A percentile compares a stretch with the other conserved stretches of the same genome.
Evolutionary conservation across 2,888 invertebrate genomes (phyloP).

Genomic region (Orthonevra nobilis): DNA sequence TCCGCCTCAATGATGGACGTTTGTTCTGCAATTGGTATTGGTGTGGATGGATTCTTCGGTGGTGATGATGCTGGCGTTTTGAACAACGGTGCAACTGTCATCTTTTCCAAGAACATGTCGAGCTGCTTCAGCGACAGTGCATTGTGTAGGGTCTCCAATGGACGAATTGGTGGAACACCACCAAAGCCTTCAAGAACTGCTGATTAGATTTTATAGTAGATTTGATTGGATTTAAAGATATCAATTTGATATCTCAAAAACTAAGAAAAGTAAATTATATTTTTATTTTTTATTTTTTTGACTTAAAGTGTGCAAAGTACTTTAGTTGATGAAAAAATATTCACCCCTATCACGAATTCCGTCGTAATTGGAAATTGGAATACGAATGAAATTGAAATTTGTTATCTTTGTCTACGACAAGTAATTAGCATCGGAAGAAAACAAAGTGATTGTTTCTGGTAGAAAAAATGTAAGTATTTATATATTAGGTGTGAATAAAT

Average conservation of each 20-base stretch:
- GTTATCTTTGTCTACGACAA: too few species aligned
- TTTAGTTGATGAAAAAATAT: too few species aligned
- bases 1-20: constrained; percentile 41
- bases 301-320: neutral
- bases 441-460: too few species aligned
- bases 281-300: neutral
- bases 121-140: constrained; percentile 95
- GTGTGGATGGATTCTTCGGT: constrained; percentile 84
- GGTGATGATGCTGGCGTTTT: constrained; percentile 88
- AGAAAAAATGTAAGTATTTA: too few species aligned
- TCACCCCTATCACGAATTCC: too few species aligned
- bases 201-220: constrained; percentile 68
- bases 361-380: too few species aligned
- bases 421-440: too few species aligned
- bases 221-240: constrained; percentile 36
- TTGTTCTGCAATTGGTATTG: constrained; percentile 72
- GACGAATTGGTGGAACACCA: constrained; percentile 96
- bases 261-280: neutral
- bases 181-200: constrained; percentile 91
- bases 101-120: constrained; percentile 92
- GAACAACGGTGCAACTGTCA: constrained; percentile 88
- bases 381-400: too few species aligned
- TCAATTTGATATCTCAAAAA: constrained; percentile 9
- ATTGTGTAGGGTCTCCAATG: constrained; percentile 98
- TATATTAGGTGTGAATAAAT: too few species aligned